A percentile compares a stretch with the other conserved stretches of the same genome.
phyloP scores from a whole-genome alignment of 2,888 invertebrate genomes.

The Leptinotarsa haldemani region DNA sequence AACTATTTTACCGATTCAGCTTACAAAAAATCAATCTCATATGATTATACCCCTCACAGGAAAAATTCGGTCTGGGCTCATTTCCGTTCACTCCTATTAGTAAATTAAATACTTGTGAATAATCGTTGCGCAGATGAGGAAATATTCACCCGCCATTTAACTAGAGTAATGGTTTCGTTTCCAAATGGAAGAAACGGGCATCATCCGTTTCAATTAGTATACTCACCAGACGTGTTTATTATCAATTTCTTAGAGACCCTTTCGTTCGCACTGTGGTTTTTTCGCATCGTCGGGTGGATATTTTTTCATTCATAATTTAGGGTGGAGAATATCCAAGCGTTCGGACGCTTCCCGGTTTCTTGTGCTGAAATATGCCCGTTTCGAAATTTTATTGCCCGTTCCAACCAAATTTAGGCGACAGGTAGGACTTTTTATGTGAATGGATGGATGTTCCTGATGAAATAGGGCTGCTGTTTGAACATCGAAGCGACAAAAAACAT shows the following conservation, averaged over 20 bases:
- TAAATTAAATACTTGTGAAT: slow-evolving; percentile 12
- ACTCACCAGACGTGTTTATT: slow-evolving; percentile 41
- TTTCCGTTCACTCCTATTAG: neutral
- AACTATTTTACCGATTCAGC: no score
- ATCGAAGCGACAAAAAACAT: neutral
- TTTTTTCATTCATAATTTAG: slow-evolving; percentile 24
- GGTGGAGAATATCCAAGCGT: slow-evolving; percentile 26
- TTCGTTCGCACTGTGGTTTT: slow-evolving; percentile 19
- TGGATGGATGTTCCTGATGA: slow-evolving; percentile 25
- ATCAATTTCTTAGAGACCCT: slow-evolving; percentile 35
- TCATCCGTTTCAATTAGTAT: slow-evolving; percentile 40
- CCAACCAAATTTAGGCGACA: slow-evolving; percentile 19
- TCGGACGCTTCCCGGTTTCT: slow-evolving; percentile 19
- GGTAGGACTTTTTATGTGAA: slow-evolving; percentile 27
- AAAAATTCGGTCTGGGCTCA: neutral
- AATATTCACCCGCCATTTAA: slow-evolving; percentile 38
- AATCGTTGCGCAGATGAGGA: slow-evolving; percentile 3
- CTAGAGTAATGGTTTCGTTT: slow-evolving; percentile 37
- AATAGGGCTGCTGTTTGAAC: neutral
- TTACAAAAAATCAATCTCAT: no score
- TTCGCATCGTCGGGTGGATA: slow-evolving; percentile 13
- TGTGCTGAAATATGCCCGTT: slow-evolving; percentile 23
- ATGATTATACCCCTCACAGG: neutral
- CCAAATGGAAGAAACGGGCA: slow-evolving; percentile 37
- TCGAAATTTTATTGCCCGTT: slow-evolving; percentile 26